These are phyloP conservation scores for Osmerus eperlanus DNA, from an alignment of 2,113 vertebrate species.

Conservation along the genomic window DNA sequence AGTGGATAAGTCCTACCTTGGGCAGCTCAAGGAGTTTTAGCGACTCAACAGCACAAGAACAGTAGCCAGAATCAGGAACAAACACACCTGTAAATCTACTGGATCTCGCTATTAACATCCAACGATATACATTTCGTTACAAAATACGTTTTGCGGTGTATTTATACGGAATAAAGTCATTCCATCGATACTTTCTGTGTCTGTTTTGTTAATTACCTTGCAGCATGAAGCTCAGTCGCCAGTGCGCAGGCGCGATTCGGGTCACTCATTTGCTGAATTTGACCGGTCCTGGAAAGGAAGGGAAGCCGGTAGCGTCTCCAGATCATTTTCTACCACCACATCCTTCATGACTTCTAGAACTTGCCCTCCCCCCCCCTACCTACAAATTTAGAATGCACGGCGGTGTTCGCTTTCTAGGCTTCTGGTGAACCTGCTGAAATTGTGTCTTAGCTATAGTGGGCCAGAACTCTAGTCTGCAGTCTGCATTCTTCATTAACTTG, in stretches of 20 bases:
- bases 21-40: conserved; percentile 50
- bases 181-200: conserved; percentile 25
- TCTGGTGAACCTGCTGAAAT: too few relatives aligned
- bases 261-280: conserved; percentile 16
- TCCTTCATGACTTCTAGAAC: conserved; percentile 1
- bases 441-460: too few relatives aligned
- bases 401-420: conserved; percentile 41
- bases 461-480: too few relatives aligned
- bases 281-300: conserved; percentile 22
- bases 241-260: conserved; percentile 45
- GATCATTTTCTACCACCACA: background rate
- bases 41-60: conserved; percentile 18
- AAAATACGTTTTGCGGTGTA: background rate
- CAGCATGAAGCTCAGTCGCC: background rate
- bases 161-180: background rate
- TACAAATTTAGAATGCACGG: background rate
- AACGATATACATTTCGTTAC: background rate
- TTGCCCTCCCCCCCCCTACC: background rate
- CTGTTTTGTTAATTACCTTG: conserved; percentile 29
- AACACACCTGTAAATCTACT: background rate
- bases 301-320: background rate
- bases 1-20: conserved; percentile 55
- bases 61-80: conserved; percentile 2
- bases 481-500: too few relatives aligned
- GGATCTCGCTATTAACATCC: background rate